Evolutionary conservation across 2,888 invertebrate species (phyloP).

Genomic region (Leucophora obtusa): DNA sequence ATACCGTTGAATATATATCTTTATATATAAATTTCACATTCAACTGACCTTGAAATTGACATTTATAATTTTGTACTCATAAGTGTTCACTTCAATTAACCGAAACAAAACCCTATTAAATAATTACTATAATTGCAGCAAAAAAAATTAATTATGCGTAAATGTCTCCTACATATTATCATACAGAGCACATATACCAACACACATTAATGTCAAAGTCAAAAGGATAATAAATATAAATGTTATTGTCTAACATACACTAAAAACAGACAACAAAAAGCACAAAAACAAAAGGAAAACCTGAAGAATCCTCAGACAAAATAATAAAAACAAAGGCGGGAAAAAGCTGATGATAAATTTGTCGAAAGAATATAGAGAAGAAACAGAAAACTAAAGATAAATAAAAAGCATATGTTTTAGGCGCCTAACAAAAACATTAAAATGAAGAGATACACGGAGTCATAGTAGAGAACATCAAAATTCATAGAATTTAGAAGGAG

Average conservation of each 20-base stretch:
- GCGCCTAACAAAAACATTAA: constrained; percentile 43
- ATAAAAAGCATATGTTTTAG: constrained; percentile 56
- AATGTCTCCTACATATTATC: constrained; percentile 24
- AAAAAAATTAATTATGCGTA: constrained; percentile 48
- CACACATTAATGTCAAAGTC: constrained; percentile 55
- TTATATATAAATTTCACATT: no score
- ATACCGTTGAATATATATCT: no score
- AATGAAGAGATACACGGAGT: constrained; percentile 9
- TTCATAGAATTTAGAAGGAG: neutral
- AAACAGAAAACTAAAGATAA: constrained; percentile 23
- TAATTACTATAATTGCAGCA: constrained; percentile 27
- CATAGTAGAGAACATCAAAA: neutral
- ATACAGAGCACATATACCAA: constrained; percentile 5
- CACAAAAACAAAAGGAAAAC: constrained; percentile 6
- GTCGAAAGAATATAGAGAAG: constrained; percentile 9
- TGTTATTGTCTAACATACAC: constrained; percentile 65
- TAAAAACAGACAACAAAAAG: constrained; percentile 68
- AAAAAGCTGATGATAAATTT: constrained; percentile 35
- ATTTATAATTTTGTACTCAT: neutral
- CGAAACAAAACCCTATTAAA: constrained; percentile 11
- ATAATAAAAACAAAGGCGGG: constrained; percentile 59
- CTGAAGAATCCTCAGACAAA: constrained; percentile 50
- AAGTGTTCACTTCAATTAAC: constrained; percentile 9
- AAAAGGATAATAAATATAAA: constrained; percentile 58
- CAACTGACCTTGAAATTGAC: neutral